Conservation (phyloP, 2,888 invertebrate species). For the Leptopilina syphax region DNA sequence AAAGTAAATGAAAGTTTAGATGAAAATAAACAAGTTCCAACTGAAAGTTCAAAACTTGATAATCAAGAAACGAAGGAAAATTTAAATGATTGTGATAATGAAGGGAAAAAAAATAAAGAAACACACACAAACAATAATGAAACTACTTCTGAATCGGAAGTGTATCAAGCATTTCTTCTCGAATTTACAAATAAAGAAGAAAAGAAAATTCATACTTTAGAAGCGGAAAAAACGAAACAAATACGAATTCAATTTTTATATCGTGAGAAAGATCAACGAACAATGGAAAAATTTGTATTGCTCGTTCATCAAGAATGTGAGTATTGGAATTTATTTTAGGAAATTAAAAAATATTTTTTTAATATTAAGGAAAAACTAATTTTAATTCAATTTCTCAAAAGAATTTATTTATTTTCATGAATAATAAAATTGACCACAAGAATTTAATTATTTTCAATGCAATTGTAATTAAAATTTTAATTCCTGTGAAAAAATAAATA, state of each 20-base stretch:
- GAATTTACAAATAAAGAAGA: conserved; percentile 78
- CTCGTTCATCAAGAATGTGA: conserved; percentile 89
- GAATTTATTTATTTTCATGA: no score
- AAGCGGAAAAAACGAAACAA: conserved; percentile 83
- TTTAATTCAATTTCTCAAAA: no score
- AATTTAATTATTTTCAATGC: no score
- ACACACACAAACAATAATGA: neutral
- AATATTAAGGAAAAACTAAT: no score
- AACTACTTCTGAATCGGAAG: conserved; percentile 61
- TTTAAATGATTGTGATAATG: no score
- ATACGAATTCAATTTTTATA: conserved; percentile 89
- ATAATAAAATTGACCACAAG: no score
- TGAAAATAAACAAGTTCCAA: no score
- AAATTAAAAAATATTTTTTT: neutral
- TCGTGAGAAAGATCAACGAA: conserved; percentile 76
- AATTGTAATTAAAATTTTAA: no score
- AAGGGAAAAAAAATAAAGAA: neutral
- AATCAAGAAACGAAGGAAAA: conserved; percentile 7
- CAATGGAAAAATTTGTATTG: conserved; percentile 83
- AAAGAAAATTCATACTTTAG: conserved; percentile 74
- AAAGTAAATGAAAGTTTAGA: no score
- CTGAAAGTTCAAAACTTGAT: conserved; percentile 1
- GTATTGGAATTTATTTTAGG: conserved; percentile 61
- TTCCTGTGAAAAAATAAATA: no score
- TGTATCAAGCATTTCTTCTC: conserved; percentile 83